Evolutionary conservation across 2,888 invertebrate genomes (phyloP), one percentile per base, ranked within the genome.

Genomic region (Troides helena): DNA sequence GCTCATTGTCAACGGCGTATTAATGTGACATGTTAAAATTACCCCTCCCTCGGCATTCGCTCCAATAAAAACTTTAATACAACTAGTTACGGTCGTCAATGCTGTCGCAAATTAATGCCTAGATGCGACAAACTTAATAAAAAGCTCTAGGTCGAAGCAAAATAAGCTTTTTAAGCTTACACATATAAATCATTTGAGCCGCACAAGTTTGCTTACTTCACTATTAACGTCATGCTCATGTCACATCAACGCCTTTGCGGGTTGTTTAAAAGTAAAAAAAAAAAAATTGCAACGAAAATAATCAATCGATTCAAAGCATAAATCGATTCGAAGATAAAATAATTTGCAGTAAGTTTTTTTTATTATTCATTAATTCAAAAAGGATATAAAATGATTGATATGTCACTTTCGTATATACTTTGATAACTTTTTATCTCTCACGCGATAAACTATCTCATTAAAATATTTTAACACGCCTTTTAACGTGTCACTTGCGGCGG

Each of bases 1-100:
- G 82, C 79, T 82, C 82, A 86, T 85, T 86, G 85, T 87, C 85
- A 82, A 82, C 78, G 74, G 73, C 74, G 76, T 80, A 81, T 79
- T 78, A 75, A 80, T 78, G 81, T 79, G 85, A 85, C 86, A 85
- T 77, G 69, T 73, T 72, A 76, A 61, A 23, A 61, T 23, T 23
- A 12, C 23, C 57, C 18, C 5, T 12, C 53, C 53, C 5, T 10
- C 39, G 1, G 7, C 39, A 7, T 39, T 10, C 18, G 50, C n/a
- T 59, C 21, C 14, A 70, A 67, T 25, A 14, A 50, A 59, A 63
- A 63, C 70, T 59, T 39, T 70, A 70, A 43, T 7, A 17, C 25
- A 39, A 53, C 23, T n/a, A 1, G 2, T 59, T 67, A 67, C n/a
- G 53, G 66, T 66, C 53, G 53, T 14, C 63, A 61, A 39, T 67